Evolutionary conservation across 2,113 vertebrate species (phyloP), one percentile per base, ranked within the genome.

Genomic region (Xenopus borealis): DNA sequence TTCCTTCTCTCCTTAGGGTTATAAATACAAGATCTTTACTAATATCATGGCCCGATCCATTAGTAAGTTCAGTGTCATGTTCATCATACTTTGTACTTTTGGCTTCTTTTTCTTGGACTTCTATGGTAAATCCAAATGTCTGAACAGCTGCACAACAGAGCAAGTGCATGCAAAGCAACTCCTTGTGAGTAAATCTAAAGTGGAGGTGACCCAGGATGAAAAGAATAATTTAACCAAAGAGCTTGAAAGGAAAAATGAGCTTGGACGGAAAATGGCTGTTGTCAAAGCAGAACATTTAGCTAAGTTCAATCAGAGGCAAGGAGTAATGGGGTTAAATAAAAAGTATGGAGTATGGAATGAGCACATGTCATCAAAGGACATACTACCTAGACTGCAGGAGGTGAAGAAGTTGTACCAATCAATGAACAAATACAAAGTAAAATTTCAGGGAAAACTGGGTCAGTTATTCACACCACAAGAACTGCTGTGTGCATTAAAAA

Each of bases 401-500:
- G 85, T 85, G 75, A 85, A 85, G 78, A 85, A 66, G 40, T 84
- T 85, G 70, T 92, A 90, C 45, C 18, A 86, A 75, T 68, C 64
- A 12, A 84, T 87, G 84, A 93, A 94, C 84, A 89, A 88, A 58
- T 93, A 91, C 71, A 87, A 85, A 11, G 91, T 94, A 40, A 87
- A 82, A 30, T 92, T 87, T 59, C 82, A 14, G 0, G 87, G 89
- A 11, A 85, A 78, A 13, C 83, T 81, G 0, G 16, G 82, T 0
- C 79, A 77, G 71, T 87, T 87, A 71, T 65, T 81, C 62, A 90
- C 80, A 12, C 79, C 83, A 0, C 78, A 86, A 23, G 75, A 84
- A 63, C 57, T 93, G 69, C 81, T 88, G 0, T 93, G 91, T 55
- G 80, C 85, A 71, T 86, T 94, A 11, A 86, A 81, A 71, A 79